Evolutionary conservation across 2,797 vertebrate species (phyloP), one percentile per base, ranked within the genome.

Genomic region (Halcyon smyrnensis): DNA sequence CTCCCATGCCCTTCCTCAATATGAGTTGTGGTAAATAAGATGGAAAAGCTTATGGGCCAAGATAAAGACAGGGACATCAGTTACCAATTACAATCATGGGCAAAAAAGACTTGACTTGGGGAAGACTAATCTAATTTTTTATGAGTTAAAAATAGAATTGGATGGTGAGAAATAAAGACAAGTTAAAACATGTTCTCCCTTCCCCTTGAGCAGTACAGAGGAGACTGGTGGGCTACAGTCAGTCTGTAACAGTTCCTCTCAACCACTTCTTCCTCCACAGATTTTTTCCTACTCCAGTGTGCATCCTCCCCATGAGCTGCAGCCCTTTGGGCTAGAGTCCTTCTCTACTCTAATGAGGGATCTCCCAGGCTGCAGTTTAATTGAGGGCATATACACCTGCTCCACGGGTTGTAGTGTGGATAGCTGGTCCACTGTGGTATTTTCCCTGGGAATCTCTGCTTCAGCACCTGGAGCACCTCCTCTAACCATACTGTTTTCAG

Each of bases 1-100:
- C 17, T 53, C 15, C 62, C 30, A 65, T 5, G 1, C 4, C 1
- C 1, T 9, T 60, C 19, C 23, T 76, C 50, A 69, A 4, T 1
- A n/a, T 25, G 17, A 67, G 0, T 11, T 75, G 12, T 3, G 2
- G 32, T 16, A 78, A 84, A 50, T 1, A 67, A 46, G 27, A 25
- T 39, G 15, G 45, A 57, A 57, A 57, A 57, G 8, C 56, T 57
- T 20, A 57, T 15, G 32, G n/a, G 56, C 20, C 21, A 14, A 34
- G 56, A 57, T 23, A 34, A 23, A 54, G 53, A 32, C 53, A 54
- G 30, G 56, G n/a, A 34, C 20, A 63, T 43, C 7, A 15, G 11
- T 76, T 54, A n/a, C 4, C 54, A 89, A 41, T 37, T 28, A 15
- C 4, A 24, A 41, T 56, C 11, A 69, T 6, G 15, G 9, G 30